These are phyloP conservation scores for Ptychadena robeensis DNA, from an alignment of 2,797 vertebrate species.

Conservation along the genomic window DNA sequence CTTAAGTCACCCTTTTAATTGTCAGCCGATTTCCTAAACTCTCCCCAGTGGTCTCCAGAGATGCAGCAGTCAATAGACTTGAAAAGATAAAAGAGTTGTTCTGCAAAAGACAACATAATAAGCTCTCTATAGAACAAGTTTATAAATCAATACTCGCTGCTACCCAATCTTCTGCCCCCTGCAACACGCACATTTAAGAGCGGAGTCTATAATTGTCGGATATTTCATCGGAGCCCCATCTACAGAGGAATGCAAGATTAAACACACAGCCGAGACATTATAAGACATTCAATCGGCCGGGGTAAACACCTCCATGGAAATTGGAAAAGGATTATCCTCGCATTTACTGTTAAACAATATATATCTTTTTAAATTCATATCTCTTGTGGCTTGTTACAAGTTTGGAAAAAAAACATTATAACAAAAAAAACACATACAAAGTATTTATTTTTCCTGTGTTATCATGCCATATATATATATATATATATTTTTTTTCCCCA, in stretches of 20 bases:
- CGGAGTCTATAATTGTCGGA: neutral
- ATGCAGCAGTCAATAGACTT: neutral
- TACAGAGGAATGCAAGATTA: neutral
- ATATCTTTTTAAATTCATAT: neutral
- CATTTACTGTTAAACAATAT: conserved; percentile 18
- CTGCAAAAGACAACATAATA: conserved; percentile 10
- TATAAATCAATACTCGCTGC: conserved; percentile 7
- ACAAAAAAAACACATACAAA: neutral
- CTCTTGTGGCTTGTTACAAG: neutral
- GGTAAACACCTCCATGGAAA: neutral
- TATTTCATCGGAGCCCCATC: neutral
- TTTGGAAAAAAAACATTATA: conserved; percentile 4
- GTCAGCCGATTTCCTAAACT: neutral
- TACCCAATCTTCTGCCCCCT: conserved; percentile 4
- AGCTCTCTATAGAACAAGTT: conserved; percentile 7
- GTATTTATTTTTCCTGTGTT: conserved; percentile 10
- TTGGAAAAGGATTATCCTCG: neutral
- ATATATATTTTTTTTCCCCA: conserved; percentile 9
- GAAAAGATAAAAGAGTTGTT: conserved; percentile 11
- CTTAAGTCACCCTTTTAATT: neutral
- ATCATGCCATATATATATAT: neutral
- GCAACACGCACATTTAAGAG: neutral
- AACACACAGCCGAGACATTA: neutral
- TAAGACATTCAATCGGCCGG: neutral
- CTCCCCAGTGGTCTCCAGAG: neutral